These are phyloP conservation scores for Nysson spinosus DNA, from an alignment of 2,888 invertebrate genomes.

Conservation along the genomic window DNA sequence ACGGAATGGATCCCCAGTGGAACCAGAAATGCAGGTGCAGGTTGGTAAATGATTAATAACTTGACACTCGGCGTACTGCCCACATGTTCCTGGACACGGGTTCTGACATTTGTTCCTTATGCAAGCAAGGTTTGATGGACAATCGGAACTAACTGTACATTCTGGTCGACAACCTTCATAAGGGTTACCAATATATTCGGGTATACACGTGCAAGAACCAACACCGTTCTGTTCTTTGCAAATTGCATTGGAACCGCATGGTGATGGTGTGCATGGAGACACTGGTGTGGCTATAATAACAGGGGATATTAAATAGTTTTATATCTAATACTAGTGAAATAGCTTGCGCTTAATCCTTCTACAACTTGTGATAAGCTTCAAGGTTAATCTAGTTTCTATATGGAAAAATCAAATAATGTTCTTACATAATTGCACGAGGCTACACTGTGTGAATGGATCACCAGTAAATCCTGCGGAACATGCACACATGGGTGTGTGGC, in stretches of 20 bases:
- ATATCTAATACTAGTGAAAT: too few species aligned
- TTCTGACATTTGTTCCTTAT: constrained; percentile 87
- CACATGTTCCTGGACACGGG: constrained; percentile 87
- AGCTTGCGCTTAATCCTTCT: too few species aligned
- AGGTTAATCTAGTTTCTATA: too few species aligned
- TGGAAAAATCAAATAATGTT: too few species aligned
- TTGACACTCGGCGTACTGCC: constrained; percentile 79
- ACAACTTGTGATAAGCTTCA: too few species aligned
- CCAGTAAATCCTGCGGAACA: constrained; percentile 81
- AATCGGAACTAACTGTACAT: constrained; percentile 88
- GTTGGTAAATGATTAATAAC: constrained; percentile 78
- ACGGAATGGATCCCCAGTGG: constrained; percentile 80
- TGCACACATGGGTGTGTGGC: constrained; percentile 83
- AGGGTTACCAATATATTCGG: constrained; percentile 85
- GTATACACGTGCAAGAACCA: constrained; percentile 87
- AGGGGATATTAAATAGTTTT: not conserved
- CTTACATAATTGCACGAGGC: constrained; percentile 76
- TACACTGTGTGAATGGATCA: constrained; percentile 83
- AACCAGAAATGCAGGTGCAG: constrained; percentile 76
- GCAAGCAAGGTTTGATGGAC: constrained; percentile 85
- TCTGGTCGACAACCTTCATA: constrained; percentile 87
- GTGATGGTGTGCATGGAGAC: constrained; percentile 83
- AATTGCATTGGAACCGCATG: constrained; percentile 87
- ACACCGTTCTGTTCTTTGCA: constrained; percentile 87
- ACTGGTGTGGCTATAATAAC: constrained; percentile 10